Percentiles rank a stretch among this genome's conserved stretches.
These are phyloP conservation scores for Hydrotaea cyrtoneurina DNA, from an alignment of 2,888 invertebrate genomes.

Conservation along the genomic window DNA sequence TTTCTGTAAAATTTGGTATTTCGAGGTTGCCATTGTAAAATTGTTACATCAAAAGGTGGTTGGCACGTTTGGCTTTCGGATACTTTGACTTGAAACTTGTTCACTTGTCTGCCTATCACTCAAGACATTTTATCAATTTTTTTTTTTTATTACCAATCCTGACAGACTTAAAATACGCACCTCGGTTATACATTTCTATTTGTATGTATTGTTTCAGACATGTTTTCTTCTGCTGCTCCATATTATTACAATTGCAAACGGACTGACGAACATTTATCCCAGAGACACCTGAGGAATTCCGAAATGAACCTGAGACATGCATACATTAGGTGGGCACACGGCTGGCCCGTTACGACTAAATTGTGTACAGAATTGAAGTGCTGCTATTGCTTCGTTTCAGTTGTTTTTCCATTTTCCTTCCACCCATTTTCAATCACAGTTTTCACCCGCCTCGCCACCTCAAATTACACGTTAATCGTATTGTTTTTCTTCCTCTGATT, in stretches of 20 bases:
- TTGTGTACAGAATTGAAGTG: neutral
- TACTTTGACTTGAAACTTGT: no score
- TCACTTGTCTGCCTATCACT: no score
- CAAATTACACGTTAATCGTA: constrained; percentile 33
- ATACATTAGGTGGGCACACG: neutral
- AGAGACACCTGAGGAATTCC: constrained; percentile 59
- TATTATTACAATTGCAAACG: constrained; percentile 21
- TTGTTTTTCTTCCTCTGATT: constrained; percentile 26
- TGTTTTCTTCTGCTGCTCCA: constrained; percentile 9
- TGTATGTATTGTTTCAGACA: no score
- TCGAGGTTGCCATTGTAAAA: no score
- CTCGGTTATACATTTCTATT: no score
- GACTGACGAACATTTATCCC: neutral
- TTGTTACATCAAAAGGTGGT: no score
- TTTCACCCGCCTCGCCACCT: constrained; percentile 41
- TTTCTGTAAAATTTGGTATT: no score
- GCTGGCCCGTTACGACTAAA: neutral
- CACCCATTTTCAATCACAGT: constrained; percentile 52
- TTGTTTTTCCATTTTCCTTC: neutral
- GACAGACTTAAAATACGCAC: no score
- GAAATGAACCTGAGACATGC: neutral
- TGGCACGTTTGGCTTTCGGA: no score
- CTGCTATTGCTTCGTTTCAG: constrained; percentile 23
- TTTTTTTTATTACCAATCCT: no score
- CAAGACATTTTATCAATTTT: no score